Conservation (phyloP, 2,113 vertebrate species). For the Aldabrachelys gigantea region DNA sequence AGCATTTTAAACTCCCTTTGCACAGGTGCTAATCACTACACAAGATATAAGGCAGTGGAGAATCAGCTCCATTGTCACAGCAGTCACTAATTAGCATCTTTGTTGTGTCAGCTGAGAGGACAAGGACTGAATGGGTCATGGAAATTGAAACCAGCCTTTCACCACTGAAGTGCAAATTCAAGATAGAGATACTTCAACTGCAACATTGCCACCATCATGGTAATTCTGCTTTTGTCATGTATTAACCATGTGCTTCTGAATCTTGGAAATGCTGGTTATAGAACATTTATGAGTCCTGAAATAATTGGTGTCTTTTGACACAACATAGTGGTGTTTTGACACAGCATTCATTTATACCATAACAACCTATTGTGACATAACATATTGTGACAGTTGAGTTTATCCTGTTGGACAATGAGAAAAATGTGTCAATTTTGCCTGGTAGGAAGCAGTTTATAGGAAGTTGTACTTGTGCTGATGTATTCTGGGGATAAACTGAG, state of each 20-base stretch:
- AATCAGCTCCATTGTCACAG: background rate
- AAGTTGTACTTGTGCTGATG: background rate
- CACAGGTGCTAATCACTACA: background rate
- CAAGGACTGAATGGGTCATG: background rate
- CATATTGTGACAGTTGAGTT: background rate
- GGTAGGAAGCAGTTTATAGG: background rate
- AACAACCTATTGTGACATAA: background rate
- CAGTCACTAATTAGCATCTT: background rate
- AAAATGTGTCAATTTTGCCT: background rate
- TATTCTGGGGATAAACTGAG: background rate
- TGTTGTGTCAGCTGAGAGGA: background rate
- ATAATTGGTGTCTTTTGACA: background rate
- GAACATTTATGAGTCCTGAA: background rate
- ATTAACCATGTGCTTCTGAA: background rate
- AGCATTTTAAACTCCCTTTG: background rate
- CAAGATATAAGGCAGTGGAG: background rate
- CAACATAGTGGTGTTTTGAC: background rate
- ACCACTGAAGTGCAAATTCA: background rate
- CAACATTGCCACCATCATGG: background rate
- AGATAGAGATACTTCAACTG: background rate
- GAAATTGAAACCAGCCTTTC: background rate
- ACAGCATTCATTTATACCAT: no score
- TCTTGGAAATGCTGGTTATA: background rate
- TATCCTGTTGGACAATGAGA: background rate
- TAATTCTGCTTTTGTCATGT: background rate